phyloP scores from a whole-genome alignment of 2,797 vertebrate species.

The Halcyon smyrnensis region DNA sequence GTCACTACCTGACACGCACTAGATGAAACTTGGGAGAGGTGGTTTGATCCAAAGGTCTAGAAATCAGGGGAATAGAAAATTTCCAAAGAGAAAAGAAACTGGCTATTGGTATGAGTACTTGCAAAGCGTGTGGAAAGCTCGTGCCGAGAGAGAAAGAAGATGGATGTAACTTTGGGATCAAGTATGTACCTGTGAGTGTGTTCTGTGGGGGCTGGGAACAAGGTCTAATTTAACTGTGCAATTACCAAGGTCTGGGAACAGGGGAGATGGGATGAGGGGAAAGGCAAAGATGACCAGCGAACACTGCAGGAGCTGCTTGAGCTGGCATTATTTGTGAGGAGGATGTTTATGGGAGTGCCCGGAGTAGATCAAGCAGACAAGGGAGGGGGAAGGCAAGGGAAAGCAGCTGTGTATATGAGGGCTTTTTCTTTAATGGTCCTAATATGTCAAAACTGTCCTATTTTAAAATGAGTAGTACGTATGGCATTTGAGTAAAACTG shows the following conservation, averaged over 20 bases:
- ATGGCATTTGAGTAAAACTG: neutral
- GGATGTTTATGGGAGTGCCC: neutral
- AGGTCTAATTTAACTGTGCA: neutral
- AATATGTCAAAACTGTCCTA: neutral
- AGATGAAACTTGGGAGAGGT: neutral
- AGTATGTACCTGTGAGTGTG: neutral
- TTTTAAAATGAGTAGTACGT: neutral
- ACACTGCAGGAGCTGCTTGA: neutral
- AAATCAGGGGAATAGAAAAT: neutral
- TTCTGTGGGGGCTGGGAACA: neutral
- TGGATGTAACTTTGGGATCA: neutral
- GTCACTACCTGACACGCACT: no score
- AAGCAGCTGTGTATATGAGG: neutral
- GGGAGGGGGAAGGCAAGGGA: neutral
- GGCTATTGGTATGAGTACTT: neutral
- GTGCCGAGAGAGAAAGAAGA: neutral
- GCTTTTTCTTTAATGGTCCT: neutral
- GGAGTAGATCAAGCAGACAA: neutral
- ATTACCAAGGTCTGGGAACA: neutral
- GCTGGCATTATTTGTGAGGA: neutral
- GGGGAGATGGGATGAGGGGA: neutral
- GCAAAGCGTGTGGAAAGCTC: neutral
- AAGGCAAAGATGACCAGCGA: accelerated
- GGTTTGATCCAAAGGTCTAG: neutral
- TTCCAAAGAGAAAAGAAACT: neutral